Percentiles rank a stretch among this genome's conserved stretches.
These are phyloP conservation scores for Amblyjoppa proteus DNA, from an alignment of 2,888 invertebrate species.

Conservation along the genomic window DNA sequence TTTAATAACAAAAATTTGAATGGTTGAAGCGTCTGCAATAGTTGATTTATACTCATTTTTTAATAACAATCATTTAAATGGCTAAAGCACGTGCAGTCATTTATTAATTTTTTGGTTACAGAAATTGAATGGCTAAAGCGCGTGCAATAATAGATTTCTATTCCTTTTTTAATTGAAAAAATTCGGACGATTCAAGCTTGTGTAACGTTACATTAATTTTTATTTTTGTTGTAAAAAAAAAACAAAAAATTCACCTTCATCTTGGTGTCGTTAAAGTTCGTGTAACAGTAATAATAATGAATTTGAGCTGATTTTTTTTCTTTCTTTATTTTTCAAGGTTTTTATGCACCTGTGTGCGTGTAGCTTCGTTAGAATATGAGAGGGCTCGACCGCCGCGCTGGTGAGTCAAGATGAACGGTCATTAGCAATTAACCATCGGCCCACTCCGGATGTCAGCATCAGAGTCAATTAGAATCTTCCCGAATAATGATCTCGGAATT, in stretches of 20 bases:
- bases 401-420: conserved; percentile 9
- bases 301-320: neutral
- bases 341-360: conserved; percentile 37
- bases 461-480: conserved; percentile 5
- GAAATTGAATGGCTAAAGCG: too few relatives aligned
- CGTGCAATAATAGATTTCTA: too few relatives aligned
- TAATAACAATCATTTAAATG: too few relatives aligned
- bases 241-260: too few relatives aligned
- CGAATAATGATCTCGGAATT: conserved; percentile 2
- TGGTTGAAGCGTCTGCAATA: too few relatives aligned
- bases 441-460: neutral
- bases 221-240: neutral
- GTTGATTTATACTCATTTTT: too few relatives aligned
- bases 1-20: too few relatives aligned
- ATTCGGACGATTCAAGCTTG: too few relatives aligned
- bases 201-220: neutral
- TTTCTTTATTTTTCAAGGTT: neutral
- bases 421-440: conserved; percentile 32
- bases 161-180: too few relatives aligned
- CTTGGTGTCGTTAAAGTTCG: neutral
- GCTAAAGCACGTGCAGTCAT: too few relatives aligned
- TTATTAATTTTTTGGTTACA: too few relatives aligned
- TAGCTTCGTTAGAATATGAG: conserved; percentile 33
- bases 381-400: conserved; percentile 3
- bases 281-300: neutral